Base-by-base conservation (phyloP, 2,113 vertebrate genomes). In the Nothoprocta pentlandii region DNA sequence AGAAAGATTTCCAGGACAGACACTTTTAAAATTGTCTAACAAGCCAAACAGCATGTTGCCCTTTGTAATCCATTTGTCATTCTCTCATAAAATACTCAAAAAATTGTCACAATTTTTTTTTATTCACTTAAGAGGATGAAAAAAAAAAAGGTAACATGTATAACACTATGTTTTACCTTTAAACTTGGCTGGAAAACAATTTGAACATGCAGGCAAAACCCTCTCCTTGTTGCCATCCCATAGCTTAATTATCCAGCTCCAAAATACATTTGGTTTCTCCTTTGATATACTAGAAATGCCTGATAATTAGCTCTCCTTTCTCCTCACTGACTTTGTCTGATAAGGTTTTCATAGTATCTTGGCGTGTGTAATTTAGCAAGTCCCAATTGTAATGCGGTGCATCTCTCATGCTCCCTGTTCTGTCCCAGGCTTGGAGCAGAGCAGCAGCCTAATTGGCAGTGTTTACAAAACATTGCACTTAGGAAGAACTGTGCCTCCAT, bases 301-400 rank as follows among this genome's bases (percentile, higher is more conserved):
- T 92, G 81, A 90, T 94, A 96, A 97, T 97, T 96, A 96, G 76
- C 71, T 91, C 53, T 59, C 44, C 73, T 91, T 81, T 70, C 69
- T 59, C 74, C 66, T 95, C n/a, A 3, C 88, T 92, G 88, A 59
- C 89, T 95, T 94, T 94, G 89, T 92, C 87, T 92, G 94, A 94
- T 97, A 97, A 96, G 91, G 84, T 34, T 94, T 97, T 97, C 93
- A 87, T 28, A 47, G 80, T 92, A 76, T 54, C 90, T 73, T 92
- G 91, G 75, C 23, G 1, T 92, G 53, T 2, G 32, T 79, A 89
- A 94, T 95, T 95, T 93, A 81, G 58, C 61, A 44, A 90, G 85
- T 82, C 83, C 94, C 91, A 83, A 68, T 93, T 95, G 93, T 58
- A 61, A 94, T 80, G 83, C 89, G 86, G 81, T 54, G 64, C 80